These are phyloP conservation scores for Neodon shergylaensis DNA, from an alignment of 2,113 vertebrate genomes.

Conservation along the genomic window DNA sequence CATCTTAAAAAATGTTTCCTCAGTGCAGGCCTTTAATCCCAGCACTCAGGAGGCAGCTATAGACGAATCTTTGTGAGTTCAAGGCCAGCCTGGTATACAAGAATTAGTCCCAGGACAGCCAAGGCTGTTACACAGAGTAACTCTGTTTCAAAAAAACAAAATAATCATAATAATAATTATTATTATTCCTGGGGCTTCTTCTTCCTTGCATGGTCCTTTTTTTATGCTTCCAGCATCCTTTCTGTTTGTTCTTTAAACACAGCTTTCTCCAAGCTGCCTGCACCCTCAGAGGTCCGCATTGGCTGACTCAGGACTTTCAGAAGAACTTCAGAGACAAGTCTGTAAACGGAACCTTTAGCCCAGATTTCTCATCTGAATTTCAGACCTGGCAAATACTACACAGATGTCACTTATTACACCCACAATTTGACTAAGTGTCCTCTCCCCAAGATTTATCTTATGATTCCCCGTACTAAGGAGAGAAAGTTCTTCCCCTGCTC, in stretches of 20 bases:
- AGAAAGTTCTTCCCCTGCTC: not conserved
- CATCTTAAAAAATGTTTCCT: not conserved
- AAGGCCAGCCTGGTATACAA: no score
- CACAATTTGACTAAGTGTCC: not conserved
- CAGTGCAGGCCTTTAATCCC: no score
- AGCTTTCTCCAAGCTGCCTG: not conserved
- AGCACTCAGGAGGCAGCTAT: no score
- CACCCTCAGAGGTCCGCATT: not conserved
- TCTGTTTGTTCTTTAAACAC: not conserved
- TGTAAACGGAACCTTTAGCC: not conserved
- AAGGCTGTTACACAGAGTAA: no score
- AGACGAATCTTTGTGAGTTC: no score
- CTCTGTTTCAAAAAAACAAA: no score
- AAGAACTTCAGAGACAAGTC: not conserved
- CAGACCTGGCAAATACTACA: not conserved
- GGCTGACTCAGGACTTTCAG: not conserved
- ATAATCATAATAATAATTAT: no score
- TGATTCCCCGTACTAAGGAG: not conserved
- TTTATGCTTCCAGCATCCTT: not conserved
- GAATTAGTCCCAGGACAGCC: no score
- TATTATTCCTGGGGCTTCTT: not conserved
- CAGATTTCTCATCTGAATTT: not conserved
- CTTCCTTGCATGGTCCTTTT: not conserved
- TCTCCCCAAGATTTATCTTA: not conserved
- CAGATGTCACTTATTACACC: not conserved